Conservation (phyloP, 2,113 vertebrate genomes). For the Apodemus speciosus region DNA sequence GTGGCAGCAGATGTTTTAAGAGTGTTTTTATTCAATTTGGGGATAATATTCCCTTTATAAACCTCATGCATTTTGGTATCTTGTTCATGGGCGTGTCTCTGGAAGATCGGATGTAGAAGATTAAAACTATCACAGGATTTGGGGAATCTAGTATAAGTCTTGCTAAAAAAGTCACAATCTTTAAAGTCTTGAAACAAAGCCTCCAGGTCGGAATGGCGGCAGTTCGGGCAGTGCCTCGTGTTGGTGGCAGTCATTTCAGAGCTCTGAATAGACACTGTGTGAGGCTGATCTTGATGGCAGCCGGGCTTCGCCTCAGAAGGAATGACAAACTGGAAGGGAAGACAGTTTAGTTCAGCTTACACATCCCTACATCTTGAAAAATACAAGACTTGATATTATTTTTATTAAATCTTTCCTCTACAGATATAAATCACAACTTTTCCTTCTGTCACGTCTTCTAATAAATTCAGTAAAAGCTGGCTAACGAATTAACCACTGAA, state of each 20-base stretch:
- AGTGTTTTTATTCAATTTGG: constrained; percentile 88
- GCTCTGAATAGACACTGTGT: constrained; percentile 94
- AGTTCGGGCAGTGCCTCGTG: constrained; percentile 92
- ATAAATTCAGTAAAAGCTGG: not conserved
- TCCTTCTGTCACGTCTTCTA: not conserved
- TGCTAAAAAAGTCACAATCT: constrained; percentile 92
- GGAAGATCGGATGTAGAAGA: constrained; percentile 94
- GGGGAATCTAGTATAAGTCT: constrained; percentile 88
- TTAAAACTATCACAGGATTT: constrained; percentile 87
- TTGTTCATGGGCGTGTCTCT: constrained; percentile 95
- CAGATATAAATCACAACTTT: constrained; percentile 48
- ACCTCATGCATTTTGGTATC: constrained; percentile 96
- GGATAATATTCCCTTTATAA: constrained; percentile 91
- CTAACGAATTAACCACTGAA: constrained; percentile 20
- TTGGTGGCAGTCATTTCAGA: constrained; percentile 98
- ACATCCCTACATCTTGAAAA: constrained; percentile 32
- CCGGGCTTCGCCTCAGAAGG: constrained; percentile 90
- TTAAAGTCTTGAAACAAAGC: constrained; percentile 95
- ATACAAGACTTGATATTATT: constrained; percentile 48
- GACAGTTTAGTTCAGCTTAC: constrained; percentile 64
- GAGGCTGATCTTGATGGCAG: constrained; percentile 91
- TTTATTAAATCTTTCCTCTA: constrained; percentile 39
- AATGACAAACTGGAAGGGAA: constrained; percentile 91
- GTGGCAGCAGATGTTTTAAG: constrained; percentile 92
- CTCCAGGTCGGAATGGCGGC: constrained; percentile 94